Conservation (phyloP, 2,797 vertebrate species). For the Crypturellus tataupa region DNA sequence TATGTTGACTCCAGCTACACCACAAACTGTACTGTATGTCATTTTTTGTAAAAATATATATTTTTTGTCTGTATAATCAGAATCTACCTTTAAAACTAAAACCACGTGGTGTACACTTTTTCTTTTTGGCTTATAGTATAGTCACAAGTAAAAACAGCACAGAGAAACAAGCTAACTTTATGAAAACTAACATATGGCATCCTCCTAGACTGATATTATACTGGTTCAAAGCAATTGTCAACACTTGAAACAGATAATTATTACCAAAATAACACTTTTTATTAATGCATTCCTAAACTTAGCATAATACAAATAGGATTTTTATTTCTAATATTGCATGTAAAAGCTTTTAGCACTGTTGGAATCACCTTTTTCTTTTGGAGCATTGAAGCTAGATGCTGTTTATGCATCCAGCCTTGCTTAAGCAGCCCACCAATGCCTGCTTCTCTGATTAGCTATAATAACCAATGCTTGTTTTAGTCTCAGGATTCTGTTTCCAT, state of each 20-base stretch:
- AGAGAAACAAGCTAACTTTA: background rate
- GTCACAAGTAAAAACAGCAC: constrained; percentile 14
- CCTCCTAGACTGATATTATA: background rate
- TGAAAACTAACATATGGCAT: constrained; percentile 15
- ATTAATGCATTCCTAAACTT: background rate
- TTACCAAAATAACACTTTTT: background rate
- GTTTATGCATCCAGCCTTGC: too few relatives aligned
- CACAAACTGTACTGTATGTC: background rate
- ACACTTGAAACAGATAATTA: background rate
- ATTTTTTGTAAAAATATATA: background rate
- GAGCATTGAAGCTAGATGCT: background rate
- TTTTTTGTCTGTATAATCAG: constrained; percentile 10
- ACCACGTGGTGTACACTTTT: constrained; percentile 7
- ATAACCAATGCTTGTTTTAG: background rate
- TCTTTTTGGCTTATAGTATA: constrained; percentile 4
- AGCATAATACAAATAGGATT: background rate
- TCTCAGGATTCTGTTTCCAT: background rate
- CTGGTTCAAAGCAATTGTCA: background rate
- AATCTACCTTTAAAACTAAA: constrained; percentile 48
- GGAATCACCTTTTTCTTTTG: background rate
- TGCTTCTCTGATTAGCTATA: background rate
- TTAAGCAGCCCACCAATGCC: too few relatives aligned
- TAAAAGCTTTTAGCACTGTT: background rate
- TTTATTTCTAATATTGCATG: background rate
- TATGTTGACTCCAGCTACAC: background rate